A percentile compares a stretch with the other conserved stretches of the same genome.
Conservation (phyloP, 2,888 invertebrate species). For the Hirtodrosophila confusa region DNA sequence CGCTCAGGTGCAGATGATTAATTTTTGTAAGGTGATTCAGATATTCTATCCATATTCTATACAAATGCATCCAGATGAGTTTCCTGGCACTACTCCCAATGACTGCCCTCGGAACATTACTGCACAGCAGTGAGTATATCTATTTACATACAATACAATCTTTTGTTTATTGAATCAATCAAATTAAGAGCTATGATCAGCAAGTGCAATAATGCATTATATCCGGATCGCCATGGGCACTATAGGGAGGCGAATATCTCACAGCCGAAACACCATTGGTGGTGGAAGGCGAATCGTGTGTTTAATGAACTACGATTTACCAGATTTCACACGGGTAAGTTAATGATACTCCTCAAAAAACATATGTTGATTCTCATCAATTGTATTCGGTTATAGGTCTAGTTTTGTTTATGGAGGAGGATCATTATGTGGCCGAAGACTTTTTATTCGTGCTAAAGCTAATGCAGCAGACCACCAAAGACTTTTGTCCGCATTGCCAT, state of each 20-base stretch:
- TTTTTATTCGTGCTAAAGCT: constrained; percentile 93
- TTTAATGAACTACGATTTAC: constrained; percentile 94
- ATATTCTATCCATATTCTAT: constrained; percentile 98
- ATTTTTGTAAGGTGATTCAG: constrained; percentile 92
- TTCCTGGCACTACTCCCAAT: constrained; percentile 95
- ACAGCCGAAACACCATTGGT: constrained; percentile 99
- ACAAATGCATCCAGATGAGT: constrained; percentile 95
- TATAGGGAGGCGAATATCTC: constrained; percentile 98
- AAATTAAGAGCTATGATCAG: constrained; percentile 89
- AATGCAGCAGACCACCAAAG: constrained; percentile 90
- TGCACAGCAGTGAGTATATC: constrained; percentile 88
- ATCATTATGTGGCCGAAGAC: constrained; percentile 98
- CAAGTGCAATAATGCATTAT: constrained; percentile 94
- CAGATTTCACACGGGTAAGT: constrained; percentile 89
- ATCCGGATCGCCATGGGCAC: constrained; percentile 97
- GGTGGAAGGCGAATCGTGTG: constrained; percentile 98
- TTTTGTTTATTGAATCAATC: too few relatives aligned
- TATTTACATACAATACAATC: too few relatives aligned
- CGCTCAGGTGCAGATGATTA: constrained; percentile 93
- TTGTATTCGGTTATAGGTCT: constrained; percentile 85
- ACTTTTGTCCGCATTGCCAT: constrained; percentile 93
- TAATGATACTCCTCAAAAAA: background rate
- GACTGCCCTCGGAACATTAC: constrained; percentile 95
- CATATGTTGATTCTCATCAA: background rate
- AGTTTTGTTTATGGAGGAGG: constrained; percentile 97